These are phyloP conservation scores for Listronotus oregonensis DNA, from an alignment of 1,140 invertebrate genomes.

Conservation along the genomic window DNA sequence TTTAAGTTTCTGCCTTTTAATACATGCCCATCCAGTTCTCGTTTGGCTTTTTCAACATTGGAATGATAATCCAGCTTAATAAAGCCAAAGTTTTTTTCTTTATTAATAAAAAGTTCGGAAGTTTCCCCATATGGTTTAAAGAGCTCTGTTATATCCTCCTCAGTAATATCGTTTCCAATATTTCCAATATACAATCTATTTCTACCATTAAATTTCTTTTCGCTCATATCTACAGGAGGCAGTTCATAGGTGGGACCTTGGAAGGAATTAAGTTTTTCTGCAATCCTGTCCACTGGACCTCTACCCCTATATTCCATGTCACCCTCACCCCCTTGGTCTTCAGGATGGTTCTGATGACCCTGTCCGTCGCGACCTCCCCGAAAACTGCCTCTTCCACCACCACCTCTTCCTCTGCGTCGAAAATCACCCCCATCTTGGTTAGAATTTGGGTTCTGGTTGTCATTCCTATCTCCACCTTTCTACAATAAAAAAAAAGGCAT, in stretches of 20 bases:
- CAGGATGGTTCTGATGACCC: slow-evolving; percentile 24
- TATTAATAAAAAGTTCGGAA: slow-evolving; percentile 92
- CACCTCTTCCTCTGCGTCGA: slow-evolving; percentile 2
- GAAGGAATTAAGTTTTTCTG: slow-evolving; percentile 69
- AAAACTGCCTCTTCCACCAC: neutral
- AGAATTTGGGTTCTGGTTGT: too few species aligned
- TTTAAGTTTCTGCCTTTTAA: slow-evolving; percentile 82
- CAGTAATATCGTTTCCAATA: slow-evolving; percentile 81
- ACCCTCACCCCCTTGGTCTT: neutral
- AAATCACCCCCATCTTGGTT: neutral
- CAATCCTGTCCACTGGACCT: slow-evolving; percentile 72
- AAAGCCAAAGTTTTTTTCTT: slow-evolving; percentile 97
- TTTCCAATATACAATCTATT: slow-evolving; percentile 96
- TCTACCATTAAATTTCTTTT: slow-evolving; percentile 87
- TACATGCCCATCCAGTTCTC: slow-evolving; percentile 84
- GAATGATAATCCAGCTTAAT: slow-evolving; percentile 92
- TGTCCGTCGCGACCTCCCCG: slow-evolving; percentile 52
- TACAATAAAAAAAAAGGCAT: too few species aligned
- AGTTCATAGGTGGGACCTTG: slow-evolving; percentile 74
- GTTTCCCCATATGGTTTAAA: slow-evolving; percentile 86
- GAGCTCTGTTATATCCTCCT: slow-evolving; percentile 85
- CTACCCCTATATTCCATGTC: slow-evolving; percentile 48
- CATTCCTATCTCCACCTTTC: too few species aligned
- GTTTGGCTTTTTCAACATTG: slow-evolving; percentile 96
- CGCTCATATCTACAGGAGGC: slow-evolving; percentile 65